Conservation (phyloP, 2,888 invertebrate species). For the Synergus japonicus region DNA sequence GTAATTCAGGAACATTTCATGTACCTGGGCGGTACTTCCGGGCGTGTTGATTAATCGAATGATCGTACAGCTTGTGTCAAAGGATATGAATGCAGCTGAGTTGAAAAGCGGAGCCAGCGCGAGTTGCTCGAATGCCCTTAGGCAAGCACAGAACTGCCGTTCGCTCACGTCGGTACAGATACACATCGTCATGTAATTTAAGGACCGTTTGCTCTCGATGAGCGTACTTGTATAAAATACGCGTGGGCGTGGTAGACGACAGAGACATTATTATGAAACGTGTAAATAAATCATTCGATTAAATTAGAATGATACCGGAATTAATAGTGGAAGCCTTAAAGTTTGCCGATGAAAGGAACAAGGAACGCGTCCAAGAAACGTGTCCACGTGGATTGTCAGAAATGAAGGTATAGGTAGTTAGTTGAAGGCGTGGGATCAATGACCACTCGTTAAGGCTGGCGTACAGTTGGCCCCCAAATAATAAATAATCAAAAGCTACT, state of each 20-base stretch:
- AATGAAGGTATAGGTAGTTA: neutral
- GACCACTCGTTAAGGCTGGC: neutral
- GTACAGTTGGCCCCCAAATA: too few relatives aligned
- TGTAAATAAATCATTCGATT: neutral
- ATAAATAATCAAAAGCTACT: neutral
- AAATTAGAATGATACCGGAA: neutral
- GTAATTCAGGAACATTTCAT: neutral
- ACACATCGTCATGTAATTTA: neutral
- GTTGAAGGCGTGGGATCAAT: neutral
- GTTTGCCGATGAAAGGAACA: neutral
- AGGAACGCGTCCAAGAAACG: neutral
- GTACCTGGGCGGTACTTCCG: constrained; percentile 8
- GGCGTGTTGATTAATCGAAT: neutral
- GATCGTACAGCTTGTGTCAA: neutral
- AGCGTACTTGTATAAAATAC: neutral
- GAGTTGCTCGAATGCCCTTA: neutral
- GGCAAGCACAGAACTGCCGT: neutral
- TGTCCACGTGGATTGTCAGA: neutral
- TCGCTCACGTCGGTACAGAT: neutral
- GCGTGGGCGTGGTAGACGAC: neutral
- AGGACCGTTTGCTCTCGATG: neutral
- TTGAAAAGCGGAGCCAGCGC: neutral
- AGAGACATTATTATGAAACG: neutral
- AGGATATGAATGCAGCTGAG: neutral
- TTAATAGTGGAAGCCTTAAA: neutral